Evolutionary conservation across 2,888 invertebrate species (phyloP).

Genomic region (Blera fallax): DNA sequence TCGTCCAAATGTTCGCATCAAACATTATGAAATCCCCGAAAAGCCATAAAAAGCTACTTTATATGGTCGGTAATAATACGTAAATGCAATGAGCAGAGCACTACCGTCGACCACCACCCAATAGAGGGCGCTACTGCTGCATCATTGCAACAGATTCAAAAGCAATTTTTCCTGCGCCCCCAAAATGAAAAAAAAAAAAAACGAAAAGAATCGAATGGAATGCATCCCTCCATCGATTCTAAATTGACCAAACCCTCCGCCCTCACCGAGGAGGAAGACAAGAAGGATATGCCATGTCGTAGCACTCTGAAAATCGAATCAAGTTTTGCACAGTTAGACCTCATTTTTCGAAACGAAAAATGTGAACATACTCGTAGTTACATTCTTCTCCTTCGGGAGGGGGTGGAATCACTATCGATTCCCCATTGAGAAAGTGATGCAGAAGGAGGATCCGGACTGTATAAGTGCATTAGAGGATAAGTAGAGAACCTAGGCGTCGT

Average conservation of each 20-base stretch:
- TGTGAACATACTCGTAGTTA: conserved; percentile 25
- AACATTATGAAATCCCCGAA: conserved; percentile 70
- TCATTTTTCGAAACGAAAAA: conserved; percentile 45
- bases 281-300: conserved; percentile 25
- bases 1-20: conserved; percentile 67
- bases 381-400: not conserved
- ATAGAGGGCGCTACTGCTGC: conserved; percentile 38
- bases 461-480: conserved; percentile 69
- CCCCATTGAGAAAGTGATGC: conserved; percentile 59
- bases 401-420: conserved; percentile 56
- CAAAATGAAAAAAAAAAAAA: conserved; percentile 17
- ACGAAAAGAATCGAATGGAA: conserved; percentile 6
- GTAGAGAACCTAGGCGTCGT: conserved; percentile 49
- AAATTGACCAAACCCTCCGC: conserved; percentile 9
- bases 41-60: conserved; percentile 70
- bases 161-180: conserved; percentile 41
- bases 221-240: conserved; percentile 18
- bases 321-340: conserved; percentile 36
- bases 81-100: conserved; percentile 66
- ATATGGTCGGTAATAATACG: conserved; percentile 70
- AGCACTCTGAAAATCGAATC: conserved; percentile 66
- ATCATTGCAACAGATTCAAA: conserved; percentile 61
- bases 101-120: conserved; percentile 19
- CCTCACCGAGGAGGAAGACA: not conserved
- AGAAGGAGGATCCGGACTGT: conserved; percentile 29